A percentile compares a stretch with the other conserved stretches of the same genome.
Evolutionary conservation across 2,797 vertebrate genomes (phyloP).

Genomic region (Petrocephalus sullivani): DNA sequence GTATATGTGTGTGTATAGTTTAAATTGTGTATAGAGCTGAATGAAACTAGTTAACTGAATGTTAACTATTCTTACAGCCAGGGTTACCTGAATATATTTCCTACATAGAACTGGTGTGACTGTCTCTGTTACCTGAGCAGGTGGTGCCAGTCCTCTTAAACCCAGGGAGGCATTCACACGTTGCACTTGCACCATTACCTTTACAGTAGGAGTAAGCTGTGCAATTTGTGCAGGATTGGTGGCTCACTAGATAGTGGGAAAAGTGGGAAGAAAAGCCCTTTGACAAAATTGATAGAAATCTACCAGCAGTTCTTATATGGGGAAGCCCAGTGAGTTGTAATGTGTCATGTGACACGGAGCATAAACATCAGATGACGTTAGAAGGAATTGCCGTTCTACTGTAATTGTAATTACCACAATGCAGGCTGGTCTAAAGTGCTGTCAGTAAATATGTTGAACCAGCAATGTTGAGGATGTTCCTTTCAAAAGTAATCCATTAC

Average conservation of each 20-base stretch:
- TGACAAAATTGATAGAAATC: neutral
- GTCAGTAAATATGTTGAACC: neutral
- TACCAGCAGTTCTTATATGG: neutral
- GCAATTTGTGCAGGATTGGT: conserved; percentile 63
- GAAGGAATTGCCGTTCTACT: neutral
- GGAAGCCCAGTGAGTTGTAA: neutral
- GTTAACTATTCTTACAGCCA: neutral
- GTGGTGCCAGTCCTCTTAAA: conserved; percentile 48
- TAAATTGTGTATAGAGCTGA: too few species aligned
- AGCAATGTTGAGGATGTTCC: too few species aligned
- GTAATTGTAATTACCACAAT: neutral
- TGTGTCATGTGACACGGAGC: neutral
- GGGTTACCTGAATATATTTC: neutral
- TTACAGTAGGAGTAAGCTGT: conserved; percentile 65
- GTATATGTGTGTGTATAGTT: too few species aligned
- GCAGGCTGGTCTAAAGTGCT: neutral
- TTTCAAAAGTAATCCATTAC: too few species aligned
- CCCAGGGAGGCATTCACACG: conserved; percentile 75
- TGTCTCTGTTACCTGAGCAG: conserved; percentile 53
- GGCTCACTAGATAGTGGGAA: conserved; percentile 58
- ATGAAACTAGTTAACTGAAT: too few species aligned
- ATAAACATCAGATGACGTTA: neutral
- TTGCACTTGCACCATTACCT: conserved; percentile 35
- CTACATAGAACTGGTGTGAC: neutral
- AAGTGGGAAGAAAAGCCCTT: neutral